These are phyloP conservation scores for Fragum sueziense DNA, from an alignment of 2,888 invertebrate species.

Conservation along the genomic window DNA sequence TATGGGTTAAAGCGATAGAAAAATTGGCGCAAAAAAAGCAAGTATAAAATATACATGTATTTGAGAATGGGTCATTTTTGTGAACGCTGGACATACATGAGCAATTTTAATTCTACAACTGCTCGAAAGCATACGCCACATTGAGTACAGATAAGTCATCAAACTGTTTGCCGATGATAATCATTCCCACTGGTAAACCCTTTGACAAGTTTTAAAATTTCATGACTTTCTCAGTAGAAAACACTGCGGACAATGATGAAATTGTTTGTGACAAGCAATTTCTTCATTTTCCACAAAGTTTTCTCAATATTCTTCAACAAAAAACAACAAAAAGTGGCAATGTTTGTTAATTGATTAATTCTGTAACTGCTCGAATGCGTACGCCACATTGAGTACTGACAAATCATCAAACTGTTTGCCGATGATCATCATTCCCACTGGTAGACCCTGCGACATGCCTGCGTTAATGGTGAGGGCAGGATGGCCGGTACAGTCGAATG, in stretches of 20 bases:
- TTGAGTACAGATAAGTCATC: constrained; percentile 77
- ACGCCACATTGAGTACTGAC: constrained; percentile 75
- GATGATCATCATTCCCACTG: constrained; percentile 77
- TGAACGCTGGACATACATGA: too few relatives aligned
- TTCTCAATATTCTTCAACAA: too few relatives aligned
- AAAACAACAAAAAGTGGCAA: too few relatives aligned
- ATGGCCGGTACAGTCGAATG: constrained; percentile 75
- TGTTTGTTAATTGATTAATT: too few relatives aligned
- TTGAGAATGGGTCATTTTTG: too few relatives aligned
- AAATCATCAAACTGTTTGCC: constrained; percentile 76
- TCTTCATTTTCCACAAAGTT: too few relatives aligned
- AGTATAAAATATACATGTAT: too few relatives aligned
- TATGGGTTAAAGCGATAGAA: too few relatives aligned
- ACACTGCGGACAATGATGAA: too few relatives aligned
- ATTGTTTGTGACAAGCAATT: too few relatives aligned
- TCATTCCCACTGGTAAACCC: constrained; percentile 76
- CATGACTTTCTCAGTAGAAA: too few relatives aligned
- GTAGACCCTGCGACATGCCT: constrained; percentile 70
- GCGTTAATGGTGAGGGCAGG: constrained; percentile 76
- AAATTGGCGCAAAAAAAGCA: too few relatives aligned
- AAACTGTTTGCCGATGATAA: constrained; percentile 76
- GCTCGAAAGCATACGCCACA: constrained; percentile 74
- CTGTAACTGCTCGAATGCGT: constrained; percentile 74
- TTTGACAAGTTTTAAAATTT: constrained; percentile 66
- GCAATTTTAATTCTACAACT: constrained; percentile 12